Conservation (phyloP, 2,888 invertebrate species). For the Cryptophagus acutangulus region DNA sequence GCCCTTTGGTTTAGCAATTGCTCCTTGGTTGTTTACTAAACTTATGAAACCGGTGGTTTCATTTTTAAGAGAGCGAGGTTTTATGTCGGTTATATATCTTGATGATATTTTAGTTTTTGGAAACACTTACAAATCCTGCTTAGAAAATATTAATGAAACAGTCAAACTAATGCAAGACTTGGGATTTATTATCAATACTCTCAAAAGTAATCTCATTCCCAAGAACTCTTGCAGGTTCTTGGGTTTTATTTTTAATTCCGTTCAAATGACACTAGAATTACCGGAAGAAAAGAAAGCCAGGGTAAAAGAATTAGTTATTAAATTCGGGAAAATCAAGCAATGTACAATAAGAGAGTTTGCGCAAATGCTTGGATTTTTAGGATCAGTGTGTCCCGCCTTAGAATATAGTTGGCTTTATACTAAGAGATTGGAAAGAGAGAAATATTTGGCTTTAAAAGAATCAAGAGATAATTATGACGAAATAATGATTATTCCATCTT, state of each 20-base stretch:
- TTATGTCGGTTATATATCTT: conserved; percentile 22
- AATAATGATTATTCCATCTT: conserved; percentile 3
- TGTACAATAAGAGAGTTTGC: conserved; percentile 18
- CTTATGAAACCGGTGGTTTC: conserved; percentile 8
- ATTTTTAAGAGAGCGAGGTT: conserved; percentile 4
- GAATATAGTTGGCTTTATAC: conserved; percentile 19
- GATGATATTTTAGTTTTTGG: conserved; percentile 25
- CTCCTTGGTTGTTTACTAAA: conserved; percentile 31
- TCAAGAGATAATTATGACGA: conserved; percentile 12
- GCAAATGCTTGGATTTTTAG: conserved; percentile 16
- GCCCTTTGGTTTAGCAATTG: conserved; percentile 25
- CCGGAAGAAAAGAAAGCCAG: conserved; percentile 12
- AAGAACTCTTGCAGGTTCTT: conserved; percentile 16
- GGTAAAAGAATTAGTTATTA: conserved; percentile 4
- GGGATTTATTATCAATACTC: conserved; percentile 25
- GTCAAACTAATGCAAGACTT: conserved; percentile 12
- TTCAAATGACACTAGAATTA: conserved; percentile 14
- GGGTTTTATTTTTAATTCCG: conserved; percentile 19
- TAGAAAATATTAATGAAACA: conserved; percentile 12
- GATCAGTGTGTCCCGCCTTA: conserved; percentile 22
- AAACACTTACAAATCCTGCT: conserved; percentile 10
- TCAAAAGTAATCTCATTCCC: conserved; percentile 21
- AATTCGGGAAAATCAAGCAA: conserved; percentile 9
- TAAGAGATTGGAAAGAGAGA: conserved; percentile 14
- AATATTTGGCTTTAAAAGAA: conserved; percentile 16